Evolutionary conservation across 2,888 invertebrate genomes (phyloP).

Genomic region (Bellardia pandia): DNA sequence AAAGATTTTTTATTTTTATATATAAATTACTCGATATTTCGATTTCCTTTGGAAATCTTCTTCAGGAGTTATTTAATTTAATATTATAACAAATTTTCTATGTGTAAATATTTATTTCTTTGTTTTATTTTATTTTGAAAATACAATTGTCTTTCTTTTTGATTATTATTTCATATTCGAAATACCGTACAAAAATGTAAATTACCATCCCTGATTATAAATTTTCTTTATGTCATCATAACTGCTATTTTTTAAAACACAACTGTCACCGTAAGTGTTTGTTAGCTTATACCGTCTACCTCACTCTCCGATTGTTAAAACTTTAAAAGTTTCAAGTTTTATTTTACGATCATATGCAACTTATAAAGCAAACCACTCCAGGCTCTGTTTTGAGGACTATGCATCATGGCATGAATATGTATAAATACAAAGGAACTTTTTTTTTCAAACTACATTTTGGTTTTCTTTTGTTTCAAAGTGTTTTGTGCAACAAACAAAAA

Average conservation of each 20-base stretch:
- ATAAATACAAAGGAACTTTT: slow-evolving; percentile 12
- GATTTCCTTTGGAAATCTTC: too few relatives aligned
- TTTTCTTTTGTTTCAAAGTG: slow-evolving; percentile 26
- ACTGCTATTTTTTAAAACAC: background rate
- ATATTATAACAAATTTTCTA: too few relatives aligned
- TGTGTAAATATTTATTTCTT: too few relatives aligned
- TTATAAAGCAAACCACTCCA: slow-evolving; percentile 10
- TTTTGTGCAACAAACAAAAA: background rate
- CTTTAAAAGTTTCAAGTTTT: background rate
- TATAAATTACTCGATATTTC: too few relatives aligned
- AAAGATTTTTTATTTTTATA: too few relatives aligned
- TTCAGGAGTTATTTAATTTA: too few relatives aligned
- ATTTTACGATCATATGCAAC: background rate
- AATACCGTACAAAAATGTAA: too few relatives aligned
- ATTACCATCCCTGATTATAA: too few relatives aligned
- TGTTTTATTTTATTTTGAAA: too few relatives aligned
- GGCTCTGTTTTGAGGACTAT: slow-evolving; percentile 1
- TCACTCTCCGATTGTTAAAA: background rate
- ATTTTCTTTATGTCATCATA: too few relatives aligned
- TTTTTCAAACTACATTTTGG: background rate
- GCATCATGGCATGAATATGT: slow-evolving; percentile 26
- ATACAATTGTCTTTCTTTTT: too few relatives aligned
- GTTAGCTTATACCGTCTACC: background rate
- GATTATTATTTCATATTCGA: too few relatives aligned
- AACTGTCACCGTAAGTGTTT: background rate